Base-by-base conservation (phyloP, 2,113 vertebrate genomes). In the Pterophyllum scalare region DNA sequence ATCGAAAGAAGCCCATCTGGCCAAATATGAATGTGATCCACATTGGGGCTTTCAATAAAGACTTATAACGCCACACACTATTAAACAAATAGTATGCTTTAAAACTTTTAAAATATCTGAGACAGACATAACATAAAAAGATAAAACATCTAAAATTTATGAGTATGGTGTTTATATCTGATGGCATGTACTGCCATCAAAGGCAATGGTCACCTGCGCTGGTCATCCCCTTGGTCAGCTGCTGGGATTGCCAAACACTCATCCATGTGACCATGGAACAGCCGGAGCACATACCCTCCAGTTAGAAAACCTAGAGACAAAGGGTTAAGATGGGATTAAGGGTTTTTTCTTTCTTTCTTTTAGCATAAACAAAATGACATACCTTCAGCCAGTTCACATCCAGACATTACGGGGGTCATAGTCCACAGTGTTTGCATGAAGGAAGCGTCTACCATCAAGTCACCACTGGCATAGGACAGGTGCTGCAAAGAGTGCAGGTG, bases 391-490 rank as follows among this genome's bases (percentile, higher is more conserved):
- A 97, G 91, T 83, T 98, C 97, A 49, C 97, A 97, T 57, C 97
- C 95, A 1, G 97, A 98, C 87, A 96, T 97, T 83, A 98, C 97
- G 14, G 97, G 97, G 38, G 97, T 98, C 97, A 98, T 97, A 67
- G 97, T 98, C 97, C 97, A 98, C 65, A 98, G 95, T 0, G 97
- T 98, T 93, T 98, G 97, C 97, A 98, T 98, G 95, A 98, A 98
- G 79, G 97, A 98, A 9, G 97, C 97, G 0, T 98, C 97, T 0
- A 96, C 97, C 94, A 98, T 97, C 65, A 98, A 95, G 77, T 98
- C 97, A 56, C 97, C 97, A 6, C 97, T 98, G 83, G 97, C 97
- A 0, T 97, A 98, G 2, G 97, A 98, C 35, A 98, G 94, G 87
- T 98, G 97, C 97, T 98, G 70, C 70, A 57, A 75, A 75, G 12